Evolutionary conservation across 2,113 vertebrate species (phyloP).

Genomic region (Prochilodus magdalenae): DNA sequence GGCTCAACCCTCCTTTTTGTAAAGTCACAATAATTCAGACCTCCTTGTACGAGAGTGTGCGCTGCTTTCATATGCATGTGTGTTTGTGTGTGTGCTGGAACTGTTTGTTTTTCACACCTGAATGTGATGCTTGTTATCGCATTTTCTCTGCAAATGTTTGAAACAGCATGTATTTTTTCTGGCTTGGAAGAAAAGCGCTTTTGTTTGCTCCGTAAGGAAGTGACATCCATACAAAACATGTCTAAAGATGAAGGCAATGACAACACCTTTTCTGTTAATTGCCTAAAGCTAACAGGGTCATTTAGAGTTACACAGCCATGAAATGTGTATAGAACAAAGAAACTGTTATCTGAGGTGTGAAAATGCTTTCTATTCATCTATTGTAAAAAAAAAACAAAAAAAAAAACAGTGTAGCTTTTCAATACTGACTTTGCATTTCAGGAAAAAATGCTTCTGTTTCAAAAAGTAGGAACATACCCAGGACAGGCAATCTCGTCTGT

Average conservation of each 20-base stretch:
- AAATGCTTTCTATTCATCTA: constrained; percentile 30
- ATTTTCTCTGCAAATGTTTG: constrained; percentile 29
- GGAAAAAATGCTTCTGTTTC: background rate
- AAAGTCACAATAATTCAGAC: constrained; percentile 74
- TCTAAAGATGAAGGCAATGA: background rate
- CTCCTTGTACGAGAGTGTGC: constrained; percentile 29
- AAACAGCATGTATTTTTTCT: constrained; percentile 33
- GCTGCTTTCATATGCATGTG: background rate
- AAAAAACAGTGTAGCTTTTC: constrained; percentile 23
- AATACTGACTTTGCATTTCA: background rate
- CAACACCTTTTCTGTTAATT: background rate
- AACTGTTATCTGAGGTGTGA: constrained; percentile 14
- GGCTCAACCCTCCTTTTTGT: constrained; percentile 33
- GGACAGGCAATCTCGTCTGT: too few relatives aligned
- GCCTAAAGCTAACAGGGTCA: constrained; percentile 1
- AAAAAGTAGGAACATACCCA: too few relatives aligned
- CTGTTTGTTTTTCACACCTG: constrained; percentile 47
- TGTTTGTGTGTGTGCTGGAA: background rate
- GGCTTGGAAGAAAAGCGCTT: background rate
- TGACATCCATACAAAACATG: background rate
- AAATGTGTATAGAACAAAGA: constrained; percentile 23
- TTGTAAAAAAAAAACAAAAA: constrained; percentile 62
- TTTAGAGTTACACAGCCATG: constrained; percentile 27
- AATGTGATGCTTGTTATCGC: constrained; percentile 45
- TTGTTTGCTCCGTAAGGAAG: background rate